Evolutionary conservation across 2,113 vertebrate genomes (phyloP), one percentile per base, ranked within the genome.

Genomic region (Hemibagrus wyckioides): DNA sequence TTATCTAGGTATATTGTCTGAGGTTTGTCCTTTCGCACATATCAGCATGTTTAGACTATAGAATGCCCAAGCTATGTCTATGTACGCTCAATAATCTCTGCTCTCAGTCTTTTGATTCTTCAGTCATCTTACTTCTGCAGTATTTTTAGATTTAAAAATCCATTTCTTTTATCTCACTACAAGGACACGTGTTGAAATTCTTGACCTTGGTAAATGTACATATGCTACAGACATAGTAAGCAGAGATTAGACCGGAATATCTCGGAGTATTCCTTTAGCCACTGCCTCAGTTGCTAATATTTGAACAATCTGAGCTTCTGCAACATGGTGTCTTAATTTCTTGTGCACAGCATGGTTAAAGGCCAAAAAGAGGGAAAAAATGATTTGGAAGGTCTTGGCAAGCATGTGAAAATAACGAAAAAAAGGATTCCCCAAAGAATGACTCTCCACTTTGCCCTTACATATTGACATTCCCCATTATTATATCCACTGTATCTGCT

Each of bases 401-500:
- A 30, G 54, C 71, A 15, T 54, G 30, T 39, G 30, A 25, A 5
- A 19, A 2, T 9, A 13, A 6, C 2, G 33, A 33, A 36, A 36
- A 21, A 23, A 69, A 36, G 15, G 14, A 44, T 61, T 57, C 41
- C 36, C 71, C 13, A 15, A 11, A 25, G 28, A n/a, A 21, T 7
- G 28, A 15, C 41, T 61, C 41, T 44, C 41, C 25, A 76, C 5
- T 48, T 50, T n/a, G 4, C 23, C 30, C 28, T 85, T 84, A 57
- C 65, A 84, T 76, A 59, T 30, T 85, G 54, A 61, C 73, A 61
- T 85, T 75, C 52, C 52, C 19, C 39, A 65, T 77, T 52, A 65
- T 86, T 50, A 36, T 52, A n/a, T 67, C 17, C 30, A 67, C 25
- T 28, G 67, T 59, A 73, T 75, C n/a, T 44, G 50, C 50, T 44